Percentiles rank a stretch among this genome's conserved stretches.
Conservation (phyloP, 1,140 invertebrate genomes). For the Zaprionus lachaisei region DNA sequence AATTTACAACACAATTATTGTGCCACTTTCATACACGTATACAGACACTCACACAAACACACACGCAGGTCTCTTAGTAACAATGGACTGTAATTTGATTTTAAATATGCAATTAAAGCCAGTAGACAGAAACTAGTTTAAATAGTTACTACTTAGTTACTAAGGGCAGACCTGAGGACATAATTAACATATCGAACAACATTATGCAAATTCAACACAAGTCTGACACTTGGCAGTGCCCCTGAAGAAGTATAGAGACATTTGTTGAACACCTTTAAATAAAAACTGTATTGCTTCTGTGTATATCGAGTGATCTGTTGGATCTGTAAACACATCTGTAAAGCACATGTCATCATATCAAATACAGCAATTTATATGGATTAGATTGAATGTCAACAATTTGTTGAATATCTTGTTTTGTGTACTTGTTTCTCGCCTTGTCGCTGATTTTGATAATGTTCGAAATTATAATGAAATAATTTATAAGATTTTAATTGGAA, state of each 20-base stretch:
- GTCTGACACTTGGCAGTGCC: neutral
- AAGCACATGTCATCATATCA: neutral
- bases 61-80: slow-evolving; percentile 47
- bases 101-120: slow-evolving; percentile 66
- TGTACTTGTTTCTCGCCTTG: neutral
- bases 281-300: neutral
- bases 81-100: slow-evolving; percentile 61
- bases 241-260: no score
- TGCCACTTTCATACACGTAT: slow-evolving; percentile 30
- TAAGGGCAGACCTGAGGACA: slow-evolving; percentile 32
- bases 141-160: slow-evolving; percentile 22
- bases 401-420: slow-evolving; percentile 3
- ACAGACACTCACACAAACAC: slow-evolving; percentile 10
- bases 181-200: slow-evolving; percentile 22
- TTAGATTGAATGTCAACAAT: neutral
- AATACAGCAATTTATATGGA: neutral
- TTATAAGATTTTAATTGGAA: neutral
- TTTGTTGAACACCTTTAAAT: no score
- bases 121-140: slow-evolving; percentile 52
- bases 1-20: slow-evolving; percentile 71
- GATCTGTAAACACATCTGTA: neutral
- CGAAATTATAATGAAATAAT: neutral
- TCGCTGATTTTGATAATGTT: neutral
- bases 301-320: neutral
- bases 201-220: slow-evolving; percentile 10